These are phyloP conservation scores for Schizaphis graminum DNA, from an alignment of 2,888 invertebrate species.

Conservation along the genomic window DNA sequence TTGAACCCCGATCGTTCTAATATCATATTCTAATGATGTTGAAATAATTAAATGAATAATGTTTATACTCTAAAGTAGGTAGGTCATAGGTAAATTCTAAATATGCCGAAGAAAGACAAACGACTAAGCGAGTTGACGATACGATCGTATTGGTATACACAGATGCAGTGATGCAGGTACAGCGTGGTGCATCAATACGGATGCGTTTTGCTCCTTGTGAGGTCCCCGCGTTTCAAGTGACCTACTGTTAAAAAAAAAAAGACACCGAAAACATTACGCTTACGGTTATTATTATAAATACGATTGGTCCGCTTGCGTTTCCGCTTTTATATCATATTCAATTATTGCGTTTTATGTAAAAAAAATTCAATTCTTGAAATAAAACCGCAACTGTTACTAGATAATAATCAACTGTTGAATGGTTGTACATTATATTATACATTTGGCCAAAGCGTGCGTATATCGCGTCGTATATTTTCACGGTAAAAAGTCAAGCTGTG, in stretches of 20 bases:
- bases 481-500: neutral
- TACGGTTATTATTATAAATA: neutral
- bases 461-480: neutral
- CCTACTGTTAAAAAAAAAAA: neutral
- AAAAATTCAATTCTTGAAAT: constrained; percentile 51
- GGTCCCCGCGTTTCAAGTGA: constrained; percentile 12
- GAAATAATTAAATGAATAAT: neutral
- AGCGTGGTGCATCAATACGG: neutral
- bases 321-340: neutral
- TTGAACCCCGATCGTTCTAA: neutral
- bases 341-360: constrained; percentile 27
- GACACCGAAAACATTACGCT: neutral
- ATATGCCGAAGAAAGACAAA: neutral
- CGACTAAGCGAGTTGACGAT: neutral
- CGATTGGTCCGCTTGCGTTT: neutral
- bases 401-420: neutral
- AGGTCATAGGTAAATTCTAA: neutral
- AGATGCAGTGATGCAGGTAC: neutral
- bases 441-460: neutral
- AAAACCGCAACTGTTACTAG: constrained; percentile 28
- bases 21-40: neutral
- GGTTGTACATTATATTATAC: neutral
- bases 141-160: neutral
- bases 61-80: neutral
- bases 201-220: constrained; percentile 28